Conservation (phyloP, 2,113 vertebrate species). For the Malaclemys terrapin region DNA sequence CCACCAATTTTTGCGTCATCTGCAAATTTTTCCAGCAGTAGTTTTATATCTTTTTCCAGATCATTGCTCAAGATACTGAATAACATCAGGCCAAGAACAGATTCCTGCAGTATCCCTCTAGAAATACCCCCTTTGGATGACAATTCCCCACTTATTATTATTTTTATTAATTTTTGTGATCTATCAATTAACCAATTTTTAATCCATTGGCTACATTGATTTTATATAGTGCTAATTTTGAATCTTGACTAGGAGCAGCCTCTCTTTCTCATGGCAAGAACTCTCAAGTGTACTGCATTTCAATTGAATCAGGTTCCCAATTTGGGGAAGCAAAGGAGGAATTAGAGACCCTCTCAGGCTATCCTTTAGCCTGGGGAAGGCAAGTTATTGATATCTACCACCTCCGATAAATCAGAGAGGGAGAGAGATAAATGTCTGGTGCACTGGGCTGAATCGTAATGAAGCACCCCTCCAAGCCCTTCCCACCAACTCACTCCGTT, state of each 20-base stretch:
- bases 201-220: neutral
- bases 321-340: neutral
- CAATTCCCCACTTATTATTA: neutral
- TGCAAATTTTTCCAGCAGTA: neutral
- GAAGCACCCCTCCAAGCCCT: neutral
- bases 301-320: neutral
- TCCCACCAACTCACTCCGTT: rapidly evolving
- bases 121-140: neutral
- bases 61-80: neutral
- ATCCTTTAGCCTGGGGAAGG: neutral
- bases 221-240: neutral
- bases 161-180: neutral
- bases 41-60: neutral
- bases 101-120: neutral
- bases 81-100: neutral
- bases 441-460: neutral
- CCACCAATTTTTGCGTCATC: neutral
- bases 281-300: neutral
- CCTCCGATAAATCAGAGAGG: neutral
- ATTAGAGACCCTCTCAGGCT: neutral
- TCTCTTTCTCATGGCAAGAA: neutral
- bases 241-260: neutral
- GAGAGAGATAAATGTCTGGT: neutral
- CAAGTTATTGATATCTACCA: neutral
- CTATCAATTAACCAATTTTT: neutral